Evolutionary conservation across 2,113 vertebrate genomes (phyloP).

Genomic region (Tamias sibiricus): DNA sequence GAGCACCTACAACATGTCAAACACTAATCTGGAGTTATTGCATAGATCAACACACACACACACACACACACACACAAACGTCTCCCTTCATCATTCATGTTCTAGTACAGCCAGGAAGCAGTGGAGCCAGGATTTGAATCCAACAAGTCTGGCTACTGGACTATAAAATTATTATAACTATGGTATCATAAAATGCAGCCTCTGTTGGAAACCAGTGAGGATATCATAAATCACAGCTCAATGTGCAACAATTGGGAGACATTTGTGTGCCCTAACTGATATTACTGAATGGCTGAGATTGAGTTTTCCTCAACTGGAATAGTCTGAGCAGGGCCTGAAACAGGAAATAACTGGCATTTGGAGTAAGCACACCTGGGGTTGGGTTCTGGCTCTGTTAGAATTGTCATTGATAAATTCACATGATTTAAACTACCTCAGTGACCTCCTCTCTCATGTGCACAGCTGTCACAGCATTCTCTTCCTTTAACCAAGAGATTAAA

Average conservation of each 20-base stretch:
- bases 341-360: neutral
- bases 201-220: slow-evolving; percentile 6
- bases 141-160: neutral
- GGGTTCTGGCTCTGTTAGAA: neutral
- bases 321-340: neutral
- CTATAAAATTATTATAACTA: slow-evolving; percentile 16
- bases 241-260: neutral
- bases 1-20: neutral
- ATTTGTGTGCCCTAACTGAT: neutral
- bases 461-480: neutral
- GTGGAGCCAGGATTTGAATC: neutral
- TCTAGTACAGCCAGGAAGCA: neutral
- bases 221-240: slow-evolving; percentile 31
- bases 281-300: neutral
- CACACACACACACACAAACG: neutral
- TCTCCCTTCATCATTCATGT: neutral
- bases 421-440: neutral
- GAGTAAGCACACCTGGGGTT: accelerated
- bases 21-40: neutral
- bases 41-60: neutral
- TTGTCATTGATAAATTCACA: neutral
- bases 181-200: neutral
- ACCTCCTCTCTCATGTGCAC: neutral
- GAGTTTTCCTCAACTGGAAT: neutral
- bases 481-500: neutral